phyloP scores from a whole-genome alignment of 1,140 invertebrate genomes.

The Pogonus chalceus region DNA sequence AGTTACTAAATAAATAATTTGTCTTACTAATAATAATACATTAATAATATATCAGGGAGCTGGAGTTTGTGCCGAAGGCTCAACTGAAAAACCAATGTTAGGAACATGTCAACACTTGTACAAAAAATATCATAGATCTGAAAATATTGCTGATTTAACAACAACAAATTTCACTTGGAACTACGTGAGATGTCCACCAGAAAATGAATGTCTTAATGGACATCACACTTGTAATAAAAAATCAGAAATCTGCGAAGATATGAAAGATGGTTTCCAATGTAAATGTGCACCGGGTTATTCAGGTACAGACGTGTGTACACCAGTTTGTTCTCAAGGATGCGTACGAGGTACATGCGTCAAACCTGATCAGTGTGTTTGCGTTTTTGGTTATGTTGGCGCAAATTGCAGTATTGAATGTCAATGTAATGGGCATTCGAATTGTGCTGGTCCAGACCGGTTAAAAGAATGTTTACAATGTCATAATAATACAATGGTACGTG shows the following conservation, averaged over 20 bases:
- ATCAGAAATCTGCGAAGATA: slow-evolving; percentile 76
- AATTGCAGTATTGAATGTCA: slow-evolving; percentile 90
- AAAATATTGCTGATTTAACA: slow-evolving; percentile 12
- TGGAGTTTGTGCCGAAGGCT: slow-evolving; percentile 67
- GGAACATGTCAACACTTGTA: slow-evolving; percentile 43
- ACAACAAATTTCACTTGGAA: slow-evolving; percentile 53
- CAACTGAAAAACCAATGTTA: slow-evolving; percentile 47
- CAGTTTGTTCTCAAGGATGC: slow-evolving; percentile 82
- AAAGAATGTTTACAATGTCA: slow-evolving; percentile 75
- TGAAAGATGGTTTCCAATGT: slow-evolving; percentile 64
- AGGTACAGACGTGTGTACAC: slow-evolving; percentile 51
- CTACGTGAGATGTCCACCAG: slow-evolving; percentile 77
- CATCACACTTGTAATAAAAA: slow-evolving; percentile 82
- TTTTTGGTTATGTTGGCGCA: slow-evolving; percentile 90
- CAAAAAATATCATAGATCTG: slow-evolving; percentile 39
- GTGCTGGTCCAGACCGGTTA: slow-evolving; percentile 72
- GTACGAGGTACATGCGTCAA: slow-evolving; percentile 75
- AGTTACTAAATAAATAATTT: neutral
- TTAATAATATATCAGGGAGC: slow-evolving; percentile 34
- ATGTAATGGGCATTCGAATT: slow-evolving; percentile 91
- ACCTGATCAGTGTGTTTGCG: slow-evolving; percentile 78
- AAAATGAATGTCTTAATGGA: slow-evolving; percentile 86
- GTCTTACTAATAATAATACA: neutral
- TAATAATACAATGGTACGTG: slow-evolving; percentile 77
- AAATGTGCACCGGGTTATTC: slow-evolving; percentile 76